Conservation (phyloP, 2,797 vertebrate species). For the Sylvia borin region DNA sequence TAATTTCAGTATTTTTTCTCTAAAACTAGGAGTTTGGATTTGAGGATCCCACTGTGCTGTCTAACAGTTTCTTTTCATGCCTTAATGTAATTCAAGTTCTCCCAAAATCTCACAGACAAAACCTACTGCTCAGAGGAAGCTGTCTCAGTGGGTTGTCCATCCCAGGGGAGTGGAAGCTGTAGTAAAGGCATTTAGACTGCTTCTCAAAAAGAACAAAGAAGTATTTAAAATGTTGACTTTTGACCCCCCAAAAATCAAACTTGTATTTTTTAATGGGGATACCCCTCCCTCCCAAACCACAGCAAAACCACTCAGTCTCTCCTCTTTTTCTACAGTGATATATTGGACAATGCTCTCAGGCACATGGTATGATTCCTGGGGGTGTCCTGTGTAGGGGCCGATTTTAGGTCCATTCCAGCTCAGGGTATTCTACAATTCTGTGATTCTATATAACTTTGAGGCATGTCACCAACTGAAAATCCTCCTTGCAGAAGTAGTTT, state of each 20-base stretch:
- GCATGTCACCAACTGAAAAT: background rate
- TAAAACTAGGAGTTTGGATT: background rate
- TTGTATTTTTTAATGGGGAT: background rate
- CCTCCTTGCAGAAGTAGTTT: background rate
- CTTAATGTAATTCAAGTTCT: background rate
- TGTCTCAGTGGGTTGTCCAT: background rate
- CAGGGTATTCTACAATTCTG: background rate
- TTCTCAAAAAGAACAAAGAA: background rate
- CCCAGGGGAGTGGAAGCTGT: background rate
- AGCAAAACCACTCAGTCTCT: background rate
- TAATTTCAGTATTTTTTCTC: slow-evolving; percentile 22
- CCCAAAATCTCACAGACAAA: background rate
- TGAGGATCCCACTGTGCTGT: background rate
- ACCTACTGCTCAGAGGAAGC: background rate
- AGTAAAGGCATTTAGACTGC: background rate
- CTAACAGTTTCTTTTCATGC: background rate
- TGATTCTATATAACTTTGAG: background rate
- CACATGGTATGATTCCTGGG: background rate
- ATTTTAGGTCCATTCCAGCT: background rate
- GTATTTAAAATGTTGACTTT: background rate
- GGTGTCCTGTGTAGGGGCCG: background rate
- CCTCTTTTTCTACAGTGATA: background rate
- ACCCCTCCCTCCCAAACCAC: too few relatives aligned
- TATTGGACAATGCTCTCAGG: background rate
- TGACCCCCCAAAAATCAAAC: rapidly evolving